Percentiles rank a stretch among this genome's conserved stretches.
phyloP scores from a whole-genome alignment of 2,113 vertebrate species.

The Proterorhinus semilunaris region DNA sequence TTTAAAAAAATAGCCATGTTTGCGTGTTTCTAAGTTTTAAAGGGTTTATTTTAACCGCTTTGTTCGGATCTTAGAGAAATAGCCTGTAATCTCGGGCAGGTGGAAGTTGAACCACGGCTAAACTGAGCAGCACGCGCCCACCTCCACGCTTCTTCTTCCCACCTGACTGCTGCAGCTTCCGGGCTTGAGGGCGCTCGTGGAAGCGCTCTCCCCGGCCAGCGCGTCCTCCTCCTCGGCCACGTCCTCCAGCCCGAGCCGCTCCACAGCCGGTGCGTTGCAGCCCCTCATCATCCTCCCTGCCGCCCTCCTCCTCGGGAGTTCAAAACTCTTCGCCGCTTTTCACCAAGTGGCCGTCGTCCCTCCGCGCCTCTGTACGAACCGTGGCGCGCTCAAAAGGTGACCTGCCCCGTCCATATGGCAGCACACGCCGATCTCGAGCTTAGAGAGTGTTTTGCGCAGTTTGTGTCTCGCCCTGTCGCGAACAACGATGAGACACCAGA shows the following conservation, averaged over 20 bases:
- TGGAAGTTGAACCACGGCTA: neutral
- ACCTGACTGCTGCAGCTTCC: slow-evolving; percentile 20
- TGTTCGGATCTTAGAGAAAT: neutral
- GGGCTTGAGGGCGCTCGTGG: slow-evolving; percentile 2
- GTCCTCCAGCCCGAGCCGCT: slow-evolving; percentile 51
- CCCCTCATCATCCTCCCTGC: slow-evolving; percentile 45
- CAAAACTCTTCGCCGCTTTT: neutral
- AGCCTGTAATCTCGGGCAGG: neutral
- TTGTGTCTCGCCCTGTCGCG: neutral
- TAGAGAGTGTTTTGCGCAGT: neutral
- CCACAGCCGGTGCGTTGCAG: slow-evolving; percentile 17
- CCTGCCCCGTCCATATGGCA: slow-evolving; percentile 7
- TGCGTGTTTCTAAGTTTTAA: too few species aligned
- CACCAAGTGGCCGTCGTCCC: neutral
- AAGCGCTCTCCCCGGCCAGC: slow-evolving; percentile 26
- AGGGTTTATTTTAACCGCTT: too few species aligned
- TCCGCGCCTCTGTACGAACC: neutral
- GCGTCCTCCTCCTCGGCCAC: slow-evolving; percentile 63
- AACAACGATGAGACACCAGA: neutral
- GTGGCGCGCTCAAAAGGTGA: neutral
- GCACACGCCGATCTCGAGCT: neutral
- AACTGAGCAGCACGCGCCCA: neutral
- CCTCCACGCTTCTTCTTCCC: slow-evolving; percentile 1
- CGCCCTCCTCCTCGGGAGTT: neutral
- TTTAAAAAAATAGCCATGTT: neutral